phyloP scores from a whole-genome alignment of 2,888 invertebrate genomes.

The Polymixis flavicincta region DNA sequence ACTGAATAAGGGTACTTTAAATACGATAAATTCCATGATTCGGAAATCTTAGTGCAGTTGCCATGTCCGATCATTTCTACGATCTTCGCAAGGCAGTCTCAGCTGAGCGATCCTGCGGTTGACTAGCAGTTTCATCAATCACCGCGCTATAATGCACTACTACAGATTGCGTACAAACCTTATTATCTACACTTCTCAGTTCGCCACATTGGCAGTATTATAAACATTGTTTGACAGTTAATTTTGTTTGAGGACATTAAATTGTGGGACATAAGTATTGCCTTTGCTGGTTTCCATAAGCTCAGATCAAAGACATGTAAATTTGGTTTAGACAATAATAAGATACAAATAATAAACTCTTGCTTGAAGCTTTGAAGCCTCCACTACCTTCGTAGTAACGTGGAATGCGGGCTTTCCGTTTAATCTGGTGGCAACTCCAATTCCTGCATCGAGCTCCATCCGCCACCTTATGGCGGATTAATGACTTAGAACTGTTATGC shows the following conservation, averaged over 20 bases:
- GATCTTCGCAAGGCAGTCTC: constrained; percentile 4
- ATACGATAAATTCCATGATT: neutral
- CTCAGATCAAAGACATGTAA: no score
- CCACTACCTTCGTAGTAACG: no score
- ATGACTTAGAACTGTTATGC: no score
- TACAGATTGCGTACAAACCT: constrained; percentile 23
- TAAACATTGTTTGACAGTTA: constrained; percentile 20
- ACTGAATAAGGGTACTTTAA: neutral
- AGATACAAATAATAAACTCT: neutral
- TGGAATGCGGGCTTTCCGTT: no score
- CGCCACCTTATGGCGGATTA: neutral
- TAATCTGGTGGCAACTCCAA: neutral
- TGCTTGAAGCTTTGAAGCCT: neutral
- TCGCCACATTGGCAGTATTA: neutral
- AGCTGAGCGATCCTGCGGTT: constrained; percentile 36
- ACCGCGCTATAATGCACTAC: constrained; percentile 10
- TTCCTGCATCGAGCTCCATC: neutral
- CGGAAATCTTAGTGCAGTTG: neutral
- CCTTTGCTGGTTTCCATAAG: neutral
- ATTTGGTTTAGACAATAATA: neutral
- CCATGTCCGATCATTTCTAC: constrained; percentile 11
- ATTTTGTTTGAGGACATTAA: constrained; percentile 9
- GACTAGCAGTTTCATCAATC: constrained; percentile 41
- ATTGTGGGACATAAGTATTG: neutral
- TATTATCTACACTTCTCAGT: constrained; percentile 15